A percentile compares a stretch with the other conserved stretches of the same genome.
Evolutionary conservation across 30 jellyfish, hydroid and myxozoan genomes (phyloP).

Genomic region (Rhopilema esculentum): DNA sequence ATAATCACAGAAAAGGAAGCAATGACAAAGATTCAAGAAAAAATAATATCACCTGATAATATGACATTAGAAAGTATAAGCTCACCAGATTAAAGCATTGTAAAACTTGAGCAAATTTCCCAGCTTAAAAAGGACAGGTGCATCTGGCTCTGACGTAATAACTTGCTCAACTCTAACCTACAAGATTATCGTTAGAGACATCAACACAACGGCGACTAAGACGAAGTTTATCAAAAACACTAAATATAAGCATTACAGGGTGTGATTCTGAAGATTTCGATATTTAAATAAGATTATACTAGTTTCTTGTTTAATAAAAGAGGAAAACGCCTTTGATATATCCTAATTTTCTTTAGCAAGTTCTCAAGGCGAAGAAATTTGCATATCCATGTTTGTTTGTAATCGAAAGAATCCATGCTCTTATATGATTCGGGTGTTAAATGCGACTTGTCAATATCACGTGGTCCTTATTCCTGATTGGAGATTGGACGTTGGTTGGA

Average conservation of each 20-base stretch:
- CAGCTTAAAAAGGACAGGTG: conserved; percentile 80
- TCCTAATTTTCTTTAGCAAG: no score
- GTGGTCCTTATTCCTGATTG: no score
- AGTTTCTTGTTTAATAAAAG: not conserved
- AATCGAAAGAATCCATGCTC: no score
- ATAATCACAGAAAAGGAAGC: not conserved
- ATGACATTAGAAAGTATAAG: not conserved
- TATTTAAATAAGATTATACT: not conserved
- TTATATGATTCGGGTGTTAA: no score
- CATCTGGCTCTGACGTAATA: conserved; percentile 91
- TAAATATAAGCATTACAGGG: not conserved
- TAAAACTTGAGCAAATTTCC: conserved; percentile 86
- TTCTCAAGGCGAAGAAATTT: no score
- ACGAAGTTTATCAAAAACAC: not conserved
- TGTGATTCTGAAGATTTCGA: not conserved
- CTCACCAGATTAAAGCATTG: conserved; percentile 74
- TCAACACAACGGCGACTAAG: not conserved
- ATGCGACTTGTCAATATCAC: no score
- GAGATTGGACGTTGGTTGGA: no score
- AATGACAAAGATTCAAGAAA: not conserved
- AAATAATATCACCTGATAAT: not conserved
- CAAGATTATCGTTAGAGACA: conserved; percentile 2
- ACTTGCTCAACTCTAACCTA: conserved; percentile 98
- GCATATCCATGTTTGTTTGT: no score
- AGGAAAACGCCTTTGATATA: no score